Percentiles rank a stretch among this genome's conserved stretches.
phyloP scores from a whole-genome alignment of 2,888 invertebrate genomes.

The Drosophila mimica region DNA sequence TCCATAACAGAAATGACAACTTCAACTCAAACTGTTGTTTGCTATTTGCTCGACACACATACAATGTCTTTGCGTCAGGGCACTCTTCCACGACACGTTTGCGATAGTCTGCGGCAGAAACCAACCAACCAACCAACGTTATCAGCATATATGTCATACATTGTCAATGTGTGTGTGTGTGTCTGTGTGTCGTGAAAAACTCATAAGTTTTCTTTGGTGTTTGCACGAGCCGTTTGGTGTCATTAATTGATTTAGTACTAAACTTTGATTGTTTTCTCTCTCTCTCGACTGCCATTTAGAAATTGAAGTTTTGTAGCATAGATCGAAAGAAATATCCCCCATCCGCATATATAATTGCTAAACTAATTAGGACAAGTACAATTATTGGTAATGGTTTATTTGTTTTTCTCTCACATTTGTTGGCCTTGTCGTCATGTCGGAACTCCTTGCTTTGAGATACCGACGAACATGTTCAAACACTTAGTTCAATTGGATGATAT shows the following conservation, averaged over 20 bases:
- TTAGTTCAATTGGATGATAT: constrained; percentile 41
- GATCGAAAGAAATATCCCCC: neutral
- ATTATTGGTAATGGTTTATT: constrained; percentile 67
- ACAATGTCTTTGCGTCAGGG: constrained; percentile 20
- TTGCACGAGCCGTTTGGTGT: constrained; percentile 64
- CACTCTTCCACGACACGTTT: constrained; percentile 54
- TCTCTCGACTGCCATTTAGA: constrained; percentile 18
- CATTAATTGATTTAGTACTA: constrained; percentile 77
- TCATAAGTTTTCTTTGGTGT: constrained; percentile 77
- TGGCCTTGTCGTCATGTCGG: constrained; percentile 32
- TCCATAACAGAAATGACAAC: constrained; percentile 53
- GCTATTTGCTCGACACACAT: constrained; percentile 62
- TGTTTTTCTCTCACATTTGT: constrained; percentile 17
- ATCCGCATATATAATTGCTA: constrained; percentile 44
- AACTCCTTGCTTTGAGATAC: constrained; percentile 43
- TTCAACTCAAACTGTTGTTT: constrained; percentile 55
- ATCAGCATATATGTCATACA: constrained; percentile 54
- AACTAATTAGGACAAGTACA: constrained; percentile 44
- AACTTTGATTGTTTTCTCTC: constrained; percentile 42
- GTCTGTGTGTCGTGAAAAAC: constrained; percentile 54
- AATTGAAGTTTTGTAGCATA: constrained; percentile 9
- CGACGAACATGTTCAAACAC: constrained; percentile 43
- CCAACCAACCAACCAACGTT: constrained; percentile 32
- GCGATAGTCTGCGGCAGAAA: constrained; percentile 19
- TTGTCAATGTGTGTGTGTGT: constrained; percentile 42